Evolutionary conservation across 2,113 vertebrate species (phyloP), one percentile per base, ranked within the genome.

Genomic region (Phylloscopus trochiloides): DNA sequence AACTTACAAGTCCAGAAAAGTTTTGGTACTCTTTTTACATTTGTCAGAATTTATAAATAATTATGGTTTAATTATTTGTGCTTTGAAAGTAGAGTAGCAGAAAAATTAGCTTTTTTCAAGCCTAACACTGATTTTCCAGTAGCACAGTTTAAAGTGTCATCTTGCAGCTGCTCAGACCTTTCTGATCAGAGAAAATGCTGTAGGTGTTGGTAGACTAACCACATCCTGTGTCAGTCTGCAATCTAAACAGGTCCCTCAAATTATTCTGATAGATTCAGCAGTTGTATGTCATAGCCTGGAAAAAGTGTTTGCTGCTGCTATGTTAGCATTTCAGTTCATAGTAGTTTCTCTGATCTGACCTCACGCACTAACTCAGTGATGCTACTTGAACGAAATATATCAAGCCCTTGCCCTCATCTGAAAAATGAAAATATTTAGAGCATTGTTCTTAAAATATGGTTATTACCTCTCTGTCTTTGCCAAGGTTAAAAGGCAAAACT

Each of bases 261-360:
- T 65, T 70, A 54, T 50, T 59, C 51, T 42, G 5, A 8, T 28
- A 28, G 7, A 13, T 77, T 91, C 48, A 55, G 24, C 15, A 55
- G 25, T 15, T 29, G 6, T 4, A 31, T 47, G 18, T 8, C 13
- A 13, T 7, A 51, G 7, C n/a, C 22, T 59, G 20, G 42, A 54
- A 62, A 52, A 71, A 43, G 2, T 10, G 4, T 55, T 82, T 78
- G 18, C 32, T 73, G 26, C 32, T 67, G 17, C 22, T 19, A 58
- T 0, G 0, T 38, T 38, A 50, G 9, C 15, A 29, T 67, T 74
- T 83, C 36, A 73, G 24, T 11, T 82, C 3, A 1, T 1, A 16
- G 45, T 8, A 67, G 9, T 55, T 65, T 68, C 71, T 55, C 40
- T 68, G 40, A 43, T 16, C 51, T 58, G 7, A 65, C 31, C 43